Evolutionary conservation across 2,888 invertebrate genomes (phyloP).

Genomic region (Habrosyne pyritoides): DNA sequence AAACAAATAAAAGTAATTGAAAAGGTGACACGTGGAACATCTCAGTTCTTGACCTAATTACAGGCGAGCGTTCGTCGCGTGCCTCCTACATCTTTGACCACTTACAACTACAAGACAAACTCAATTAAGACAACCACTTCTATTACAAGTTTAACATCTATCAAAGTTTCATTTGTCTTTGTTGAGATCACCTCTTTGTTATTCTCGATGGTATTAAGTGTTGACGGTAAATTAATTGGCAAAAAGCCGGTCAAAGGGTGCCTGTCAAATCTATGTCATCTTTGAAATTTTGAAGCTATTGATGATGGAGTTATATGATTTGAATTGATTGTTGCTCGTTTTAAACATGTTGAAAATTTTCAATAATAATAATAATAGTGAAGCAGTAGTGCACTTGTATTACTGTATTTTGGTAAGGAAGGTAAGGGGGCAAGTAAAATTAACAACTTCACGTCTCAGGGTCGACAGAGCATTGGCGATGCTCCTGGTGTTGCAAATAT

Average conservation of each 20-base stretch:
- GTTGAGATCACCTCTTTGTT: conserved; percentile 30
- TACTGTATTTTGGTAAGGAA: no score
- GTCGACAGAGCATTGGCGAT: no score
- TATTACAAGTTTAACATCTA: conserved; percentile 24
- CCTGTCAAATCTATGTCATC: background rate
- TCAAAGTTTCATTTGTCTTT: conserved; percentile 43
- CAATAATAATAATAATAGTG: no score
- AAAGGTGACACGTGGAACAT: background rate
- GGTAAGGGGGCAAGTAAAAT: no score
- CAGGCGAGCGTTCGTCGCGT: conserved; percentile 28
- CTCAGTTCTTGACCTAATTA: conserved; percentile 35
- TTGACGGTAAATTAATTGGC: conserved; percentile 20
- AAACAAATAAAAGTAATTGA: background rate
- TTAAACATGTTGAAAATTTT: background rate
- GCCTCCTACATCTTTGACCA: conserved; percentile 27
- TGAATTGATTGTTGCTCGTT: background rate
- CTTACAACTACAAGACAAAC: conserved; percentile 39
- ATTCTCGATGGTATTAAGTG: conserved; percentile 19
- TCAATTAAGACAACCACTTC: conserved; percentile 32
- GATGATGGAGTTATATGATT: background rate
- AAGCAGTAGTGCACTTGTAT: no score
- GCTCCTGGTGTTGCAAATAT: no score
- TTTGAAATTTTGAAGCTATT: background rate
- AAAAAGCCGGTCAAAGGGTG: background rate
- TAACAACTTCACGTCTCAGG: no score